Evolutionary conservation across 2,113 vertebrate species (phyloP), one percentile per base, ranked within the genome.

Genomic region (Phalacrocorax aristotelis): DNA sequence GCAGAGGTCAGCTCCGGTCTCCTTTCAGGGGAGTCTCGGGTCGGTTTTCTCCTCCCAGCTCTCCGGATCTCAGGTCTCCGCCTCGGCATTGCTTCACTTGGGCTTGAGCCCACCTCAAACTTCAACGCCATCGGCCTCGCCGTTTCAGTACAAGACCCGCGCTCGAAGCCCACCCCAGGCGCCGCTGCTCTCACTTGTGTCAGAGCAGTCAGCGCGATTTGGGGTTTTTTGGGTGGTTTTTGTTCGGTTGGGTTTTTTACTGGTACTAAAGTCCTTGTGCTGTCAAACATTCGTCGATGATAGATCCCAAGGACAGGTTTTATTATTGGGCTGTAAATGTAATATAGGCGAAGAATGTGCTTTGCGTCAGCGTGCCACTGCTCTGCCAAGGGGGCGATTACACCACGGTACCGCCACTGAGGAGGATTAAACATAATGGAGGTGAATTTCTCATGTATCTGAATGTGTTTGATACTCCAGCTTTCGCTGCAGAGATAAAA

Each of bases 381-480:
- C 78, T 65, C 36, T 51, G 60, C 36, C 9, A 3, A 36, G 42
- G 36, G 60, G 54, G 12, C 65, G 32, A 3, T 19, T 27, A n/a
- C 49, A 32, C 52, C 46, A 0, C 4, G 27, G 16, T 26, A 19
- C 46, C 2, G 1, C 5, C 72, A 4, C 25, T 20, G 52, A 40
- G 22, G 51, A 29, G 51, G 46, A 19, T 68, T 13, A 27, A n/a
- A n/a, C 15, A 1, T 7, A 36, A 15, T 54, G 21, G 40, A 62
- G 75, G 52, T 18, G 60, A 21, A 19, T 40, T 48, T 58, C 36
- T 44, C 16, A 1, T 30, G 1, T 13, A 14, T 9, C 38, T 20
- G 52, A 32, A 54, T 2, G 38, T 15, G 46, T 66, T 8, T 42
- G 60, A 11, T 42, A 3, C n/a, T 52, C 38, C 29, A 19, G 22